Conservation (phyloP, 2,888 invertebrate genomes). For the Rotaria sp. region DNA sequence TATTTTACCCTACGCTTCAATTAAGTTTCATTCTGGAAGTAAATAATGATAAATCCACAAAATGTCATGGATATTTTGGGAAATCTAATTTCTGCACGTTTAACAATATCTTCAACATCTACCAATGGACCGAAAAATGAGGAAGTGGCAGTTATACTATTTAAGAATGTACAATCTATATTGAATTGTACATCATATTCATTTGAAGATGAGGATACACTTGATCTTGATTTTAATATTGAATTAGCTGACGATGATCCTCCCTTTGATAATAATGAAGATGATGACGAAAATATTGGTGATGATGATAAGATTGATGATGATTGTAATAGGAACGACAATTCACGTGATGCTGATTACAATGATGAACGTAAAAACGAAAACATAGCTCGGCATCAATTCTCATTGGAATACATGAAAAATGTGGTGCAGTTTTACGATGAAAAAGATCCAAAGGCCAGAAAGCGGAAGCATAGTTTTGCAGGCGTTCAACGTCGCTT, state of each 20-base stretch:
- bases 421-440: background rate
- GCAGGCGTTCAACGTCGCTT: background rate
- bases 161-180: background rate
- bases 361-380: background rate
- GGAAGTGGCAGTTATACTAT: background rate
- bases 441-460: background rate
- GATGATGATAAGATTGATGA: background rate
- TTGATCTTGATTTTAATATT: background rate
- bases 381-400: background rate
- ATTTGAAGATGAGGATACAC: background rate
- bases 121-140: background rate
- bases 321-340: background rate
- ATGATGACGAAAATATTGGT: background rate
- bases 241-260: too few species aligned
- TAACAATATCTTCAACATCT: too few species aligned
- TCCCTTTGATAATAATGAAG: background rate
- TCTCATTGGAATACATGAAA: background rate
- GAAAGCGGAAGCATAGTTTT: background rate
- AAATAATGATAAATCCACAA: background rate
- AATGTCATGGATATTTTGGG: background rate
- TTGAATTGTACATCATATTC: background rate
- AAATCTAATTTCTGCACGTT: background rate
- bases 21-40: too few species aligned
- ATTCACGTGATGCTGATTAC: background rate
- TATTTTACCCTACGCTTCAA: too few species aligned